These are phyloP conservation scores for Mohoua ochrocephala DNA, from an alignment of 2,113 vertebrate species.

Conservation along the genomic window DNA sequence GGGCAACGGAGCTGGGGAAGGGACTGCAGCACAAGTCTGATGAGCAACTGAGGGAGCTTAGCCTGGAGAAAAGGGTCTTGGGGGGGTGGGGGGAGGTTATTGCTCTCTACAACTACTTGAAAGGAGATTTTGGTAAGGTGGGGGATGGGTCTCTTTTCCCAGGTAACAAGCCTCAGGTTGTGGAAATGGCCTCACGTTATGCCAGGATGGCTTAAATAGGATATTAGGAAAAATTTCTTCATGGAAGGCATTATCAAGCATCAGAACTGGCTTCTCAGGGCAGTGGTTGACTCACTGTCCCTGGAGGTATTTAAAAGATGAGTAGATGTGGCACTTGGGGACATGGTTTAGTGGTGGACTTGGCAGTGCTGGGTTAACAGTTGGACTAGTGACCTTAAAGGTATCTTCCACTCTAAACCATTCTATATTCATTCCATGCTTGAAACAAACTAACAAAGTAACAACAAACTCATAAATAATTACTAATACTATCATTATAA, in stretches of 20 bases:
- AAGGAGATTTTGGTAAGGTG: not conserved
- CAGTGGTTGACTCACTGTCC: not conserved
- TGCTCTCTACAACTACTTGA: not conserved
- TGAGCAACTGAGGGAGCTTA: not conserved
- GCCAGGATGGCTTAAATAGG: not conserved
- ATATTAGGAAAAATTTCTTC: not conserved
- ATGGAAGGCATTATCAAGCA: not conserved
- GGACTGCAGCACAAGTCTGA: not conserved
- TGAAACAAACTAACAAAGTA: not conserved
- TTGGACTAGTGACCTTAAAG: not conserved
- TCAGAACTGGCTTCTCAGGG: not conserved
- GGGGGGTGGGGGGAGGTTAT: not conserved
- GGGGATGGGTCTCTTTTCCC: not conserved
- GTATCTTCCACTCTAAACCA: not conserved
- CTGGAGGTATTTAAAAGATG: not conserved
- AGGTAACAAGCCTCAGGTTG: not conserved
- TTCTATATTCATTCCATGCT: not conserved
- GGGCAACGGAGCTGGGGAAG: not conserved
- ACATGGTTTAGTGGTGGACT: not conserved
- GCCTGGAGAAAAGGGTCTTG: not conserved
- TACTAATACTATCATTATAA: not conserved
- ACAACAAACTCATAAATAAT: not conserved
- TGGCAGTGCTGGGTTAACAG: not conserved
- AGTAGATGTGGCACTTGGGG: not conserved
- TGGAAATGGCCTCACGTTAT: not conserved